Conservation (phyloP, 2,113 vertebrate species). For the Redunca redunca region DNA sequence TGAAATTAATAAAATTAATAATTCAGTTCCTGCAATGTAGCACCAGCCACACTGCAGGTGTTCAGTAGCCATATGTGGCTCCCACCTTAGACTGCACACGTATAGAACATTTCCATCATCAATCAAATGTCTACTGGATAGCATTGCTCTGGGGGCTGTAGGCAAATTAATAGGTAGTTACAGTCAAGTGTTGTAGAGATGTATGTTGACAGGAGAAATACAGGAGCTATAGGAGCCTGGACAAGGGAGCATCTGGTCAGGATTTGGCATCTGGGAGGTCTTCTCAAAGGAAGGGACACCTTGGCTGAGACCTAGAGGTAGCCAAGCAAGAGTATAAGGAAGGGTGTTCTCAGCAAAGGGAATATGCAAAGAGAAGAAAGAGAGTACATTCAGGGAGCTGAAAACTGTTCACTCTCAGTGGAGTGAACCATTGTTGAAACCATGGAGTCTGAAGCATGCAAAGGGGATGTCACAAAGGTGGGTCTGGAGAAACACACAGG, state of each 20-base stretch:
- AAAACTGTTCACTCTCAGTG: neutral
- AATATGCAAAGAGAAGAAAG: neutral
- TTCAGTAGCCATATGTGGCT: neutral
- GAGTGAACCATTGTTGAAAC: neutral
- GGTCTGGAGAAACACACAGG: neutral
- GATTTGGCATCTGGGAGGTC: neutral
- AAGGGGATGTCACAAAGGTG: neutral
- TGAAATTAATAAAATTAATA: neutral
- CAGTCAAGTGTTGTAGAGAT: neutral
- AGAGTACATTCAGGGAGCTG: neutral
- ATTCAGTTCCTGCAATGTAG: neutral
- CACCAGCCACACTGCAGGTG: neutral
- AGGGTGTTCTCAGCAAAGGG: neutral
- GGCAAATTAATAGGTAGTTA: neutral
- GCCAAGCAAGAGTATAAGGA: neutral
- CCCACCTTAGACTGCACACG: neutral
- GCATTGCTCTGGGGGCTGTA: neutral
- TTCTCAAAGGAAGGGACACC: neutral
- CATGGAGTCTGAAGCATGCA: neutral
- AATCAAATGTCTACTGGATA: neutral
- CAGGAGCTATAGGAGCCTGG: neutral
- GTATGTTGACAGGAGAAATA: neutral
- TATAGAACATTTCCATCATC: neutral
- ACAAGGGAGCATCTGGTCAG: neutral
- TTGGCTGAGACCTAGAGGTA: neutral